Base-by-base conservation (phyloP, 2,888 invertebrate species). In the Liposcelis brunnea region DNA sequence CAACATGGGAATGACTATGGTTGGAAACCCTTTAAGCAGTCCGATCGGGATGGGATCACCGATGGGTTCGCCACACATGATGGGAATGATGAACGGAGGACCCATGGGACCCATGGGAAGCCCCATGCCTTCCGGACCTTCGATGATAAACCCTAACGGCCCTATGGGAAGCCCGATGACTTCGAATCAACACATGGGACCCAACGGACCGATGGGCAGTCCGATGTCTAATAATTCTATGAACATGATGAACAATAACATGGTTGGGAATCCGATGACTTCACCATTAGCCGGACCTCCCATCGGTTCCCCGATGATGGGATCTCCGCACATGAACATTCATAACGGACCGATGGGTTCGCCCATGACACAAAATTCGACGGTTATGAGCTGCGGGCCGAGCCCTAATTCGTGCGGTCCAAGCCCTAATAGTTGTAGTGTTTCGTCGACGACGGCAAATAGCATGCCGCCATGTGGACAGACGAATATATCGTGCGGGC, bases 251-350 rank as follows among this genome's bases (percentile, higher is more conserved):
- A 26, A 26, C 26, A 26, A 26, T 26, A 78, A 77, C 59, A 73
- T 69, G 49, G 51, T 50, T 37, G 44, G 53, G 16, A 54, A 54
- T 47, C 55, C 55, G 10, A 48, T 55, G 47, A 49, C 52, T 16
- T 53, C 55, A 31, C 52, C 52, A 8, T 51, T 52, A 34, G 46
- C 47, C 11, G 64, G 74, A 44, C 80, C 80, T 44, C 80, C 75
- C 8, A 77, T 83, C 74, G 80, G 79, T 54, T 80, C 77, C 64
- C 78, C 77, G 38, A 61, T 75, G 49, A 63, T 64, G 58, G 67
- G 69, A 52, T 45, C 49, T 6, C 68, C 64, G 55, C 62, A 61
- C 34, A 61, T 65, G 45, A 63, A 61, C 46, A 61, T 64, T 55
- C 59, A 58, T 32, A 49, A 40, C 16, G 40, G 48, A 33, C 43